Conservation (phyloP, 2,888 invertebrate genomes). For the Hedychridium roseum region DNA sequence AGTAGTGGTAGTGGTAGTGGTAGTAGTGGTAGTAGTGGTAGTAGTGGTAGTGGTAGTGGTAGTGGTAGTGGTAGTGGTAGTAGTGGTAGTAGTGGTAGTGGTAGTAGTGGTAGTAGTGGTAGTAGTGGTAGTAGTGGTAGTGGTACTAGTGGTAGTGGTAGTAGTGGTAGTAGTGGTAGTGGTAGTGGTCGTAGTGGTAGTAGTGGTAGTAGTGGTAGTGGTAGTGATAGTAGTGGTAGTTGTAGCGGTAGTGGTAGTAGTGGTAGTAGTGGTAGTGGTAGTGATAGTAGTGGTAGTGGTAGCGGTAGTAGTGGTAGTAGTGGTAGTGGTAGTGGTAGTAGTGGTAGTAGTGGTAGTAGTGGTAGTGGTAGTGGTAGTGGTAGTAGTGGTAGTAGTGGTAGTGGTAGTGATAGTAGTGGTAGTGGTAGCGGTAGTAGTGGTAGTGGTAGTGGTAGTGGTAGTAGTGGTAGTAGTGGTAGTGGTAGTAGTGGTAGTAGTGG, state of each 20-base stretch:
- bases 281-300: conserved; percentile 30
- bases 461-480: conserved; percentile 11
- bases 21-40: no score
- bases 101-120: no score
- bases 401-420: conserved; percentile 16
- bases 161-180: no score
- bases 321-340: no score
- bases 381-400: conserved; percentile 22
- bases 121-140: no score
- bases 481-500: conserved; percentile 28
- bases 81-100: no score
- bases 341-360: conserved; percentile 14
- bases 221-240: conserved; percentile 30
- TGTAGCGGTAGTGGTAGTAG: conserved; percentile 26
- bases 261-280: conserved; percentile 20
- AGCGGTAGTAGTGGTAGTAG: conserved; percentile 16
- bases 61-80: no score
- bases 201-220: no score
- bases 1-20: no score
- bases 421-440: conserved; percentile 15
- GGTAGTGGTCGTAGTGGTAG: no score
- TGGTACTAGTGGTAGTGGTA: no score
- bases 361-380: conserved; percentile 17
- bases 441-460: background rate
- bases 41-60: no score